Evolutionary conservation across 2,888 invertebrate species (phyloP), one percentile per base, ranked within the genome.

Genomic region (Melipona bicolor): DNA sequence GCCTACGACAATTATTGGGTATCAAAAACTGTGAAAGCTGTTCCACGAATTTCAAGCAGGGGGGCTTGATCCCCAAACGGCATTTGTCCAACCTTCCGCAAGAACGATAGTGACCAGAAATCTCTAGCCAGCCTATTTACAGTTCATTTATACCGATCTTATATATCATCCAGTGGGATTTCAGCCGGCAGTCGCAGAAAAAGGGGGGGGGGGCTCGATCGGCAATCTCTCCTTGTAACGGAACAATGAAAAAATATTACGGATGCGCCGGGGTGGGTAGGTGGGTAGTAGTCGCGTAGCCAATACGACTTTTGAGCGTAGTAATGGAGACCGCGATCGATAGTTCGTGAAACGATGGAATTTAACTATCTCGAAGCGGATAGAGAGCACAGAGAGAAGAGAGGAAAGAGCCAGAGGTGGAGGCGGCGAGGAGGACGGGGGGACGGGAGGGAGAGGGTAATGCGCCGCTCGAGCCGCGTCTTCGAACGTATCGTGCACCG

Each of bases 311-410:
- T 70, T 78, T 64, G 62, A 85, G 72, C 65, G 78, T 52, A 75
- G 81, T 75, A 84, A 85, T 75, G 84, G 81, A 75, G 75, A 68
- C 77, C 76, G 71, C 75, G 85, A 81, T 84, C 84, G 84, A 83
- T 79, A 76, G 83, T 73, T 79, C 50, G 72, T 61, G 75, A 79
- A 84, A 84, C 72, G 79, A 79, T 77, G 71, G 75, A 83, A 76
- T 83, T 83, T 73, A 79, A 83, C 83, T 82, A 71, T 75, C 81
- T 50, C 50, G 65, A 65, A 61, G 68, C 73, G 68, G 68, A 43
- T 64, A 64, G 76, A 72, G 71, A 64, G 50, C 59, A 62, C 4
- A 36, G 50, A 52, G 32, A 64, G n/a, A 36, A n/a, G 17, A 43
- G 3, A 15, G 15, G 65, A 15, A n/a, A 21, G 65, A 43, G 65